Percentiles rank a stretch among this genome's conserved stretches.
Evolutionary conservation across 1,140 invertebrate species (phyloP).

Genomic region (Monochamus saltuarius): DNA sequence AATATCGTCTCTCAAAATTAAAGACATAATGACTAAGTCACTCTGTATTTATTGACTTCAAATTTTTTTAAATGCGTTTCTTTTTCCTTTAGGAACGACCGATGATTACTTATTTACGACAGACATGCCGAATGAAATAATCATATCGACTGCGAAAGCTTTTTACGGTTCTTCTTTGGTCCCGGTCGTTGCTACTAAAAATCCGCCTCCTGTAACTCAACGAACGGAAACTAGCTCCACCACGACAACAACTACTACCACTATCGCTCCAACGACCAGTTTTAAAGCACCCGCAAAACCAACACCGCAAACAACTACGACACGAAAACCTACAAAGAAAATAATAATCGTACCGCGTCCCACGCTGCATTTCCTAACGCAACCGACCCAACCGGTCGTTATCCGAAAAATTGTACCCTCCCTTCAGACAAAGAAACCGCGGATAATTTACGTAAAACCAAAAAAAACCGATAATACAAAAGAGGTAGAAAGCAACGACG

Average conservation of each 20-base stretch:
- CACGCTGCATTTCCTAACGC: slow-evolving; percentile 4
- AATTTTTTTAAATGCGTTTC: too few species aligned
- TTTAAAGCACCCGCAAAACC: neutral
- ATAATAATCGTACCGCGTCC: neutral
- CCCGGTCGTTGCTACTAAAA: neutral
- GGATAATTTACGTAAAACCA: slow-evolving; percentile 12
- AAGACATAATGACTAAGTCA: too few species aligned
- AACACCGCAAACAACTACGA: neutral
- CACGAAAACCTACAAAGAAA: neutral
- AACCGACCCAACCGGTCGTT: slow-evolving; percentile 1
- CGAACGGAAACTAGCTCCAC: slow-evolving; percentile 12
- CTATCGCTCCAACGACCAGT: neutral
- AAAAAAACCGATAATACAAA: neutral
- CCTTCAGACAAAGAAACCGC: slow-evolving; percentile 2
- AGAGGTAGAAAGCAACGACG: slow-evolving; percentile 13
- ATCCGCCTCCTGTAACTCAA: neutral
- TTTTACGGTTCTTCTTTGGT: neutral
- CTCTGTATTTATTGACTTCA: too few species aligned
- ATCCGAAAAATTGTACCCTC: slow-evolving; percentile 5
- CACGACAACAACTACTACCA: slow-evolving; percentile 7
- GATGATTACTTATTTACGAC: slow-evolving; percentile 6
- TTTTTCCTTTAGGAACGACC: neutral
- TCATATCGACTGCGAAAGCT: neutral
- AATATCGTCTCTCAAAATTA: too few species aligned
- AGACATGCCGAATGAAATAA: neutral